Conservation (phyloP, 2,113 vertebrate genomes). For the Pterophyllum scalare region DNA sequence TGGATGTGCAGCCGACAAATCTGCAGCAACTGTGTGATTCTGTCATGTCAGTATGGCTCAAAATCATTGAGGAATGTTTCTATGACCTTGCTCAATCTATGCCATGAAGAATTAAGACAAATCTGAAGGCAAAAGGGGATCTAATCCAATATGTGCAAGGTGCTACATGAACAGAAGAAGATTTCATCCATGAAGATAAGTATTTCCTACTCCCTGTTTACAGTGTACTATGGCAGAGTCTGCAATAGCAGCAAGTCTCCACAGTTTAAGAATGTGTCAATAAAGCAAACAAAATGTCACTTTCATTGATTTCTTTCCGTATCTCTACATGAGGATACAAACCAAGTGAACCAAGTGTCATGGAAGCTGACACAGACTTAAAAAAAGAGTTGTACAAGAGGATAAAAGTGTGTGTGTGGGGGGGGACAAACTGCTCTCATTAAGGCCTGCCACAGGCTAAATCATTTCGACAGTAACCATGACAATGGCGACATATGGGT, state of each 20-base stretch:
- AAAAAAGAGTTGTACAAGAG: not conserved
- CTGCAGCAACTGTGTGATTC: not conserved
- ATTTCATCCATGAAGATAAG: not conserved
- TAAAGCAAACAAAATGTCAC: conserved; percentile 12
- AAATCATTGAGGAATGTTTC: too few species aligned
- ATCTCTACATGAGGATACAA: conserved; percentile 2
- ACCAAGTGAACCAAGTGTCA: not conserved
- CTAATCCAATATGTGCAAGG: not conserved
- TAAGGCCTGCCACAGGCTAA: conserved; percentile 43
- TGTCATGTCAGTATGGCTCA: too few species aligned
- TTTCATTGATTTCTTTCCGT: not conserved
- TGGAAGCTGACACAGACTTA: not conserved
- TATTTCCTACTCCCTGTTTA: not conserved
- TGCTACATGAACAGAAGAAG: not conserved
- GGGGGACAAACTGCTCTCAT: conserved; percentile 51
- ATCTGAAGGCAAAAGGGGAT: too few species aligned
- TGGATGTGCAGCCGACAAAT: not conserved
- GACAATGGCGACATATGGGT: conserved; percentile 68
- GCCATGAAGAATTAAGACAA: too few species aligned
- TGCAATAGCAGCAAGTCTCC: not conserved
- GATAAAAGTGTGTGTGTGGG: conserved; percentile 24
- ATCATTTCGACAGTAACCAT: conserved; percentile 72
- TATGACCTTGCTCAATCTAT: too few species aligned
- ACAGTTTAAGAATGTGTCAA: not conserved
- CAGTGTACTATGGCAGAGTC: not conserved